Base-by-base conservation (phyloP, 2,888 invertebrate species). In the Blomia tropicalis region DNA sequence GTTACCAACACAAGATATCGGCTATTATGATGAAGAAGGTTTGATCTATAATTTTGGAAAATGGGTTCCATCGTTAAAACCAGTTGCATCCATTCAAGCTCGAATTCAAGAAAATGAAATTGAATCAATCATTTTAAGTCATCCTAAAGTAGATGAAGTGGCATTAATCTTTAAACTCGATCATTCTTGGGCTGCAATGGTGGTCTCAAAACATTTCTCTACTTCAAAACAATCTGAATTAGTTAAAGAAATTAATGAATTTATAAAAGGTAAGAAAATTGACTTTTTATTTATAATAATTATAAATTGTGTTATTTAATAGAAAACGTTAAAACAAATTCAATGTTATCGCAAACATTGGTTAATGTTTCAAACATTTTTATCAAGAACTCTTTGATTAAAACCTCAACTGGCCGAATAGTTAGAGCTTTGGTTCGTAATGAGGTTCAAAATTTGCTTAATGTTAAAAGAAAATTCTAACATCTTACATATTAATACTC, bases 21-120 rank as follows among this genome's bases (percentile, higher is more conserved):
- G 62, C 27, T 62, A 41, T 30, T 62, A 62, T 32, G 62, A 62
- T 25, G 62, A 62, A n/a, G 56, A 62, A 22, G 43, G 56, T 11
- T 41, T 58, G 22, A 7, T 62, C 17, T 62, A 62, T 47, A 4
- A 36, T 1, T n/a, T 41, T 31, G 62, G 62, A 56, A 14, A 31
- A 4, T 11, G 51, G n/a, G 17, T 19, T 17, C 43, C 43, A n/a
- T 29, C 51, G 7, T 19, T 60, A 31, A n/a, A n/a, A 47, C 7
- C 22, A 27, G 7, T 47, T 19, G n/a, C 51, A 22, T 7, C 7
- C 7, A 27, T 47, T 11, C 27, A n/a, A 27, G 51, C 51, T 22
- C 22, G 51, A 7, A 54, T 60, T 1, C 19, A 31, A 1, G 19
- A 47, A 31, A 19, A 32, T 25, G 61, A 60, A 30, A 51, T 60